Evolutionary conservation across 1,140 invertebrate species (phyloP).

Genomic region (Olivierus martensii): DNA sequence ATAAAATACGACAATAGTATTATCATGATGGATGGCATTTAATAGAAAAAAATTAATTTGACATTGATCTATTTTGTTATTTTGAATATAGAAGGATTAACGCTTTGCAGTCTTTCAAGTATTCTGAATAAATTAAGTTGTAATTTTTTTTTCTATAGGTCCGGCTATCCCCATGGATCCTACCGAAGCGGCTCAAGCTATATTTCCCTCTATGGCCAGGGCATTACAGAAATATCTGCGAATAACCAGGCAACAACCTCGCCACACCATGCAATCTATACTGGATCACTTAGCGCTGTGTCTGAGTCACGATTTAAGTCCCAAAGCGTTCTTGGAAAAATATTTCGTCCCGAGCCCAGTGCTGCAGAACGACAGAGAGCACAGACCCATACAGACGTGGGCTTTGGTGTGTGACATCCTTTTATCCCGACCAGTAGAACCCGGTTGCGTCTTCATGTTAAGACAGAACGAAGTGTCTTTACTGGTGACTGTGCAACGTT

Average conservation of each 20-base stretch:
- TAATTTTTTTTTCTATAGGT: constrained; percentile 23
- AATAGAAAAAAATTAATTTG: too few relatives aligned
- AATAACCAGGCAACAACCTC: constrained; percentile 84
- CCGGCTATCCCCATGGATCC: constrained; percentile 64
- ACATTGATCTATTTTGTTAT: too few relatives aligned
- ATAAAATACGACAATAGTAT: too few relatives aligned
- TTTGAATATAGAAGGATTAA: too few relatives aligned
- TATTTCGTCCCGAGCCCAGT: constrained; percentile 65
- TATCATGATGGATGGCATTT: too few relatives aligned
- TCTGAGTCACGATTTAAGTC: constrained; percentile 81
- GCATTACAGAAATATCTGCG: constrained; percentile 92
- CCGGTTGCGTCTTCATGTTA: constrained; percentile 73
- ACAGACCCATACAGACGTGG: constrained; percentile 58
- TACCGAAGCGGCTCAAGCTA: constrained; percentile 87
- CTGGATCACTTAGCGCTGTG: constrained; percentile 72
- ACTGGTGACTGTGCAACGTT: constrained; percentile 61
- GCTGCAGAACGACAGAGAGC: constrained; percentile 29
- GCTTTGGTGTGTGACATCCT: constrained; percentile 81
- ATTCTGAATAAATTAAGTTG: too few relatives aligned
- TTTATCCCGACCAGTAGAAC: constrained; percentile 58
- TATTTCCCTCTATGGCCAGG: constrained; percentile 89
- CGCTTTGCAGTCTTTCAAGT: too few relatives aligned
- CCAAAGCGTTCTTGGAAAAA: constrained; percentile 79
- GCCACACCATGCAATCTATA: constrained; percentile 87
- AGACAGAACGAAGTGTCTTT: constrained; percentile 86